Percentiles rank a stretch among this genome's conserved stretches.
These are phyloP conservation scores for Heptranchias perlo DNA, from an alignment of 2,113 vertebrate species.

Conservation along the genomic window DNA sequence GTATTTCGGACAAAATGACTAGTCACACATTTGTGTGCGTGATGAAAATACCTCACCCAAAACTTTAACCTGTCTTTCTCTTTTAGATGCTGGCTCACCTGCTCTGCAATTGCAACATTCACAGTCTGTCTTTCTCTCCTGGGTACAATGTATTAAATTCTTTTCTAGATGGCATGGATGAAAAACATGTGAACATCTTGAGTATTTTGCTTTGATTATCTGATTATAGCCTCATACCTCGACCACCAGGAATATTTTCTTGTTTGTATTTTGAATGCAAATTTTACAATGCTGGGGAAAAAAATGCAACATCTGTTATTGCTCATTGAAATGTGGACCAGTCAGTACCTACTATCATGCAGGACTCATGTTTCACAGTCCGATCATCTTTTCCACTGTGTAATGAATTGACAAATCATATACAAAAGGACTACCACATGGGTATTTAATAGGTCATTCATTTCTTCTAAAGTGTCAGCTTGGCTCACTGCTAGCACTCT, in stretches of 20 bases:
- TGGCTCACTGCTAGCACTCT: background rate
- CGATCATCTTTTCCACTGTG: background rate
- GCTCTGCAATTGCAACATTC: background rate
- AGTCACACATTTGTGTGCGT: background rate
- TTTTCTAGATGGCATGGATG: background rate
- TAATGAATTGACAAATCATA: background rate
- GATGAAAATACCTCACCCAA: background rate
- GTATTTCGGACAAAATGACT: background rate
- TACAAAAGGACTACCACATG: background rate
- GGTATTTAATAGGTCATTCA: background rate
- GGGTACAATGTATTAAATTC: background rate
- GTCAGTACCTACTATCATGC: background rate
- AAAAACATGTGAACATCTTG: background rate
- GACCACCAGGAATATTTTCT: background rate
- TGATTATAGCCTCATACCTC: background rate
- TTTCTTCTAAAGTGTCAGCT: background rate
- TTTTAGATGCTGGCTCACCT: background rate
- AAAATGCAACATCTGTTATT: background rate
- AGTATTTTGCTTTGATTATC: background rate
- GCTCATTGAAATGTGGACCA: background rate
- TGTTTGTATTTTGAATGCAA: background rate
- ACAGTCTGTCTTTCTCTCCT: background rate
- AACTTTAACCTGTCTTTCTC: background rate
- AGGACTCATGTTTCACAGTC: background rate
- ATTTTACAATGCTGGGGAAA: background rate